Conservation (phyloP, 2,113 vertebrate genomes). For the Tiliqua scincoides region DNA sequence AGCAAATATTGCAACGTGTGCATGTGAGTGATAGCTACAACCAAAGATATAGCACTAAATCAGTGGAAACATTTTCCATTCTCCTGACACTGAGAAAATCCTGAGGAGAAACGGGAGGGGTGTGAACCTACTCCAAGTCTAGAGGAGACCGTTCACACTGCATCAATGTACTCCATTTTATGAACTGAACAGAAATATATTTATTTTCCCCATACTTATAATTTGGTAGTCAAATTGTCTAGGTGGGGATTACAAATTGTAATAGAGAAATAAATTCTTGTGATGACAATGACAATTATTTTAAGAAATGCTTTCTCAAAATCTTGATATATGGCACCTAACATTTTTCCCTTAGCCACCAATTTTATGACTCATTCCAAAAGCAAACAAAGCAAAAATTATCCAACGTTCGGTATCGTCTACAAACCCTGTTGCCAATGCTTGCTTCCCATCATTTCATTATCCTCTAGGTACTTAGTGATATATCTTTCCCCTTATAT, state of each 20-base stretch:
- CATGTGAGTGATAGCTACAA: neutral
- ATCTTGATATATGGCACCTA: neutral
- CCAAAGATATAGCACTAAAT: neutral
- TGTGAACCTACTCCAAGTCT: neutral
- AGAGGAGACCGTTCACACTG: neutral
- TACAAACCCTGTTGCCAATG: neutral
- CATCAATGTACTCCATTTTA: neutral
- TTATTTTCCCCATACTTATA: neutral
- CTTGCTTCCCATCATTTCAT: neutral
- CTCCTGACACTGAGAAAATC: neutral
- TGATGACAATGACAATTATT: neutral
- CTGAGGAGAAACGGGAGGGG: neutral
- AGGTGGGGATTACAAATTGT: neutral
- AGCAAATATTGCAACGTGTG: neutral
- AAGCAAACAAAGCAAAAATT: neutral
- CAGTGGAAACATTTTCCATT: neutral
- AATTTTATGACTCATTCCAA: neutral
- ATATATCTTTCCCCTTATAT: neutral
- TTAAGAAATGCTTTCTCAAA: neutral
- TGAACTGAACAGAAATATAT: neutral
- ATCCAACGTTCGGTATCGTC: neutral
- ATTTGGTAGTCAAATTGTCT: neutral
- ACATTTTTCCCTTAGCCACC: neutral
- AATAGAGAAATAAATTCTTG: neutral
- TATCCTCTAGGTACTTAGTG: conserved; percentile 8